Base-by-base conservation (phyloP, 2,113 vertebrate genomes). In the Falco punctatus region DNA sequence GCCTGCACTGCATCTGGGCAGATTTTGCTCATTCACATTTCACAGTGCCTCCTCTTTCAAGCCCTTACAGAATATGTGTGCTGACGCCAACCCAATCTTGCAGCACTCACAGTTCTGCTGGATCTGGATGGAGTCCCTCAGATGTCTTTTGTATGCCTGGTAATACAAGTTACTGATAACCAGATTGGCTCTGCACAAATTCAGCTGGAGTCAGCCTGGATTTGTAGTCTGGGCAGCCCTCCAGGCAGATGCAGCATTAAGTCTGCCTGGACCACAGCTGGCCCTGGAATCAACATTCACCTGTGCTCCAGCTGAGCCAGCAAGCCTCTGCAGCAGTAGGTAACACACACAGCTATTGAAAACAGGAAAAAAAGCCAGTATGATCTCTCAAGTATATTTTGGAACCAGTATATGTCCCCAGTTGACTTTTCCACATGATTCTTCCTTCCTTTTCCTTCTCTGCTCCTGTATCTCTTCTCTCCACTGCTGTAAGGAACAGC, bases 261-360 rank as follows among this genome's bases (percentile, higher is more conserved):
- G 35, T 69, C 24, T 83, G 44, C 57, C 57, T 59, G 66, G 86
- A 85, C 38, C 48, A 90, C 54, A 81, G 67, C 35, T 82, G 70
- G 72, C 27, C 71, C 88, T 61, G 58, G 62, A 91, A 92, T 73
- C 59, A 88, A 86, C n/a, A 51, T 75, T 92, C 90, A 96, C 94
- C 91, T 91, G 90, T 49, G 54, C 88, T 90, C 71, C 82, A 86
- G 82, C 82, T 86, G 79, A 96, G 86, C 71, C 89, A 91, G 52
- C 0, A 0, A 82, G 70, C 54, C 35, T 85, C 85, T 79, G 48
- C 40, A 90, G n/a, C 81, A 90, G 57, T 3, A 85, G 40, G 66
- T 40, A 38, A 58, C 21, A 91, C 11, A 84, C 26, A 74, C 10
- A 81, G 61, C 69, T 79, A 62, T 1, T 51, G n/a, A 59, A 92